Base-by-base conservation (phyloP, 2,113 vertebrate genomes). In the Rattus rattus region DNA sequence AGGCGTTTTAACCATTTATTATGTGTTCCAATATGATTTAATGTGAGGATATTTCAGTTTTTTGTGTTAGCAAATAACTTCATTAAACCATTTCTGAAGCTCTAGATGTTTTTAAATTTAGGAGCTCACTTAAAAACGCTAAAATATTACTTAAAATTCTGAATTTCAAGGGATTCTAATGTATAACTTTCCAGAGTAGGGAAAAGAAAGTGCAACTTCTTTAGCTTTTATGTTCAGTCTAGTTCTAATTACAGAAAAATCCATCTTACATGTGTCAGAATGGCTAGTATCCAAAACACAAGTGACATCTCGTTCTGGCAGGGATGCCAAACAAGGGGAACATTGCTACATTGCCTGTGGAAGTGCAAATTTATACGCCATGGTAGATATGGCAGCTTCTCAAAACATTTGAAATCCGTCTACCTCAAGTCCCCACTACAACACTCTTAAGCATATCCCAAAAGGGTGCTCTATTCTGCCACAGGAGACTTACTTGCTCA, bases 71-170 rank as follows among this genome's bases (percentile, higher is more conserved):
- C 39, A 77, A 19, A 93, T 83, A 91, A 91, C 67, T 12, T 88
- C 19, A 77, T 72, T 86, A 83, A 47, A 86, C 1, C 9, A 81
- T 95, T 93, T 54, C 93, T 93, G 54, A 97, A 84, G 14, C 94
- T 95, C 33, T 14, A 88, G 30, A 17, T 65, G 3, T 75, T 92
- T 52, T 1, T 56, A 79, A 93, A 75, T 89, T 7, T 3, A n/a
- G 33, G 11, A 69, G 33, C 16, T 80, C 89, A 83, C 17, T 87
- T 89, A 67, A 54, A 56, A 30, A 43, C 81, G 0, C 13, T 59
- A 52, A 94, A 2, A 88, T 36, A 43, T 54, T 67, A 56, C 7
- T 54, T 0, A 77, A 70, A 96, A 52, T 91, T 91, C 4, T 56
- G 89, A 97, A 91, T 39, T 88, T 2, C 19, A 19, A 43, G 20